Evolutionary conservation across 2,888 invertebrate genomes (phyloP), one percentile per base, ranked within the genome.

Genomic region (Lycocerus yunnanus): DNA sequence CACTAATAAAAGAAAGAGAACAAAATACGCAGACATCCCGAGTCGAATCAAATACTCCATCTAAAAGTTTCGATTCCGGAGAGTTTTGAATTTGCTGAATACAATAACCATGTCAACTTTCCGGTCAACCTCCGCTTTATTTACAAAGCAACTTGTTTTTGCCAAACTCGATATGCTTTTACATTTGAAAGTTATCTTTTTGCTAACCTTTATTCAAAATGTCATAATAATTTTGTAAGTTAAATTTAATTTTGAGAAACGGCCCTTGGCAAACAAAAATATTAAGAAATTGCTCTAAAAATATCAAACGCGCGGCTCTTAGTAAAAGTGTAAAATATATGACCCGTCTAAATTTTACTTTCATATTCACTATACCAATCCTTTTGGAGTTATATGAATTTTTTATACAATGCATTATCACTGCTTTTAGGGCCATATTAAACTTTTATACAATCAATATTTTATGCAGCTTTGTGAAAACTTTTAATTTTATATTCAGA

Each of bases 1-100:
- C 75, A 76, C 72, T 76, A 78, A 78, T 76, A 76, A 78, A 78
- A 74, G 66, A 76, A 72, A 72, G 66, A 74, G 76, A 74, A 76
- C 69, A 69, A 74, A 66, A 74, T 72, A 76, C 67, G 73, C 70
- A 69, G 74, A 73, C 71, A 66, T 58, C 58, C 68, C 43, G 71
- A 61, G 71, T 66, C 58, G 73, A 75, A 73, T 71, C 70, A 71
- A 71, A 65, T 66, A 60, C 67, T 75, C 66, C 72, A 69, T 76
- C 61, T 68, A 69, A 78, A 78, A 78, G 72, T 78, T 78, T 75
- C 71, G 74, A 76, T 76, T 78, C 76, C 76, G 74, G 78, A 27
- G 58, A 61, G 58, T 65, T 66, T 43, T 67, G 58, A 75, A 71
- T 69, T 74, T 66, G 68, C 24, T 59, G 66, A 66, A 71, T 59